Base-by-base conservation (phyloP, 2,888 invertebrate species). In the Stenodema calcarata region DNA sequence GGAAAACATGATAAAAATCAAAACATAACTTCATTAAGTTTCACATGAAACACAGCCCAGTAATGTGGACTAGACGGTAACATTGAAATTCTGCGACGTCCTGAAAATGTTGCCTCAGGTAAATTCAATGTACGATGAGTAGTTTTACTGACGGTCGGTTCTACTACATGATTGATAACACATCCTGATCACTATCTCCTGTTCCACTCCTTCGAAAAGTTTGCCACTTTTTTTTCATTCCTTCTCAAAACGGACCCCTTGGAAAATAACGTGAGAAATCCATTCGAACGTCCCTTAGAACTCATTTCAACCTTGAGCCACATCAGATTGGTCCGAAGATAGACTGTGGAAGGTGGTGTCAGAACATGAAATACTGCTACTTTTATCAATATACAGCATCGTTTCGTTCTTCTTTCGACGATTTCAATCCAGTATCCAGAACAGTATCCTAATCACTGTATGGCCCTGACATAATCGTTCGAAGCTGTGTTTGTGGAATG, bases 331-430 rank as follows among this genome's bases (percentile, higher is more conserved):
- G n/a, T n/a, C 23, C 27, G 16, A 23, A 44, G 41, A 78, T 78
- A 44, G 44, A 27, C 23, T 23, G 42, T 41, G 78, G 78, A 78
- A 78, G 78, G 78, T 44, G 41, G 78, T 78, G 78, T 78, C 78
- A 78, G 44, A 42, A 23, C 27, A 78, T 78, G 78, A 78, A 78
- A 78, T 78, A 78, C 78, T n/a, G 44, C 78, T 23, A 11, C 62
- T 23, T 62, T 62, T 62, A 62, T 62, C 62, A 23, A 18, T 12
- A 23, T 62, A 62, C 62, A 23, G 62, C 18, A 62, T 62, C 62
- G 62, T 23, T 50, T 62, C 62, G 62, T 62, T 62, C 23, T 62
- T 62, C 62, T 18, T 62, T 6, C 23, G 6, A 62, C 62, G 62
- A 23, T 62, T 62, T 62, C 27, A 23, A 18, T 1, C 18, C 54